A percentile compares a stretch with the other conserved stretches of the same genome.
Evolutionary conservation across 2,797 vertebrate species (phyloP).

Genomic region (Buceros bicornis): DNA sequence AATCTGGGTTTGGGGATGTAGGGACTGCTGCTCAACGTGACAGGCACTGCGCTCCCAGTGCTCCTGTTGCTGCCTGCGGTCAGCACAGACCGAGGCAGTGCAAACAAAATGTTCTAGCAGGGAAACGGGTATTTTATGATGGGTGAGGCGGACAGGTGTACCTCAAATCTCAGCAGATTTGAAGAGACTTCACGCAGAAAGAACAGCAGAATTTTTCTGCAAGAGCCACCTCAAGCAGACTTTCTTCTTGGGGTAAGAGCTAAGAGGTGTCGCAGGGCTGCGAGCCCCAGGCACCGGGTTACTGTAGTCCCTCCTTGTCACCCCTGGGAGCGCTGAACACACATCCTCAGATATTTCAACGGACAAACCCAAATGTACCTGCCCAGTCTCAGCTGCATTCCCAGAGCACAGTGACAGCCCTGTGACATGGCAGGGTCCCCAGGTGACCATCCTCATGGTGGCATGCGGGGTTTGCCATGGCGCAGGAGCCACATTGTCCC

Average conservation of each 20-base stretch:
- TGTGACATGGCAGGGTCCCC: background rate
- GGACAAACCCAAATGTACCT: background rate
- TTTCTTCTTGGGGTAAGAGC: background rate
- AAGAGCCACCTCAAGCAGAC: background rate
- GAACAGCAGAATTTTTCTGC: background rate
- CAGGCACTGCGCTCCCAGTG: background rate
- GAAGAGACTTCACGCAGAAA: background rate
- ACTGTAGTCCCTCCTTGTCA: background rate
- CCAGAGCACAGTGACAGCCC: background rate
- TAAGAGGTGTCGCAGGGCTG: background rate
- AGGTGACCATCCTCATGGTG: rapidly evolving
- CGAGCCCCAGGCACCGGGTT: rapidly evolving
- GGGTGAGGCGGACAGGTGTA: background rate
- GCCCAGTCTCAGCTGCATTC: background rate
- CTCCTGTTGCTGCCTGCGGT: background rate
- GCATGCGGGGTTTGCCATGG: rapidly evolving
- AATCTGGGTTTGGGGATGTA: background rate
- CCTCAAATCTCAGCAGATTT: background rate
- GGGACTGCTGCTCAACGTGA: background rate
- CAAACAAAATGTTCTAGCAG: background rate
- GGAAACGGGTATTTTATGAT: background rate
- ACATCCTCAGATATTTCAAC: background rate
- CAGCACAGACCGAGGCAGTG: rapidly evolving
- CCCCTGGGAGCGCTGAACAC: background rate
- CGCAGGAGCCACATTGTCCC: background rate